These are phyloP conservation scores for Lordiphosa clarofinis DNA, from an alignment of 1,140 invertebrate genomes.

Conservation along the genomic window DNA sequence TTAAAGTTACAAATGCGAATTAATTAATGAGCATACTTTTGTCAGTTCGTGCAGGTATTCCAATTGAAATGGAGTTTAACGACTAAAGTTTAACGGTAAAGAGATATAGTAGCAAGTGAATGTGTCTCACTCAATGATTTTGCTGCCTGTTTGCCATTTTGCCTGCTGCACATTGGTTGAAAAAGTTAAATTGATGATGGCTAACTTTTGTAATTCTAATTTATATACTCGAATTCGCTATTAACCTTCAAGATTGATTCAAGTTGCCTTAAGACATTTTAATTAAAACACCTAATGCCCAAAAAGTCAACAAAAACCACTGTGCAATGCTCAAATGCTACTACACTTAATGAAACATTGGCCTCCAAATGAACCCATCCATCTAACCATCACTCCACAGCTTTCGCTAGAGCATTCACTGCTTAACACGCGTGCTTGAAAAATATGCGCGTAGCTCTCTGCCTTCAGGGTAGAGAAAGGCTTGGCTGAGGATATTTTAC, in stretches of 20 bases:
- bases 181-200: too few species aligned
- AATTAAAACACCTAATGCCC: too few species aligned
- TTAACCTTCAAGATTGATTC: too few species aligned
- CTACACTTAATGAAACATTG: constrained; percentile 67
- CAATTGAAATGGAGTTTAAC: constrained; percentile 1
- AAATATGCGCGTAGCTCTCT: constrained; percentile 32
- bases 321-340: constrained; percentile 33
- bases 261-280: too few species aligned
- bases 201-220: too few species aligned
- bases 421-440: constrained; percentile 19
- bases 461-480: constrained; percentile 35
- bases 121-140: too few species aligned
- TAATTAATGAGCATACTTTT: constrained; percentile 32
- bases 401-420: not conserved
- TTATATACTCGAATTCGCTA: too few species aligned
- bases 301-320: not conserved
- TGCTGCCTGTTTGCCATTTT: too few species aligned
- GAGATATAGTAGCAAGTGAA: too few species aligned
- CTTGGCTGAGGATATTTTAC: constrained; percentile 26
- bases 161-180: too few species aligned
- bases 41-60: not conserved
- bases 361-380: constrained; percentile 40
- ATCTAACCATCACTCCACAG: not conserved
- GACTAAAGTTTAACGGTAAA: too few species aligned
- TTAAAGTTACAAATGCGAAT: constrained; percentile 53